Evolutionary conservation across 2,888 invertebrate genomes (phyloP), one percentile per base, ranked within the genome.

Genomic region (Neocrepidodera transversa): DNA sequence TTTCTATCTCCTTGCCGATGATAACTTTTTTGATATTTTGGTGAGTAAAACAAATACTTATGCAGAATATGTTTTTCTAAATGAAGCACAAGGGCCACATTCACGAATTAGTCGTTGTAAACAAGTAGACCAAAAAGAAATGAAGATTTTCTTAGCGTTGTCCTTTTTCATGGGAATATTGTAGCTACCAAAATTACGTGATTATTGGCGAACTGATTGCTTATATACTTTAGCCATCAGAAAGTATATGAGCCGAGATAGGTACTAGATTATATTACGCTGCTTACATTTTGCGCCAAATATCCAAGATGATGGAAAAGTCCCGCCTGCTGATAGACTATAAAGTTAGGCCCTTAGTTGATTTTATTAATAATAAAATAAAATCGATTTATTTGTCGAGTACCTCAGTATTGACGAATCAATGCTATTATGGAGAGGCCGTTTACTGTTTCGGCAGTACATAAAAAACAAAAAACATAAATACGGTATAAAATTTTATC

Each of bases 341-440:
- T 20, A 45, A 45, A 45, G 20, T 45, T 45, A 16, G 45, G 11
- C 45, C 45, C 20, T 45, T 45, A 20, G 13, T 45, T 11, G 26
- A 45, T 13, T 45, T 45, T 45, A 17, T 23, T 45, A 45, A 45
- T 20, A 45, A 45, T 20, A 45, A 45, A 45, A 45, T 45, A 23
- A 8, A 18, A 18, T 10, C 18, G 18, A 23, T 45, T 45, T 45
- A 45, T 45, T 18, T 20, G 13, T 20, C 5, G 18, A 45, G 18
- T 23, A 45, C 18, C 45, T 45, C 7, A n/a, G n/a, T 10, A 18
- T 45, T 23, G 45, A 45, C 11, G 20, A 45, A 45, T 45, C 45
- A 13, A 45, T 45, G n/a, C n/a, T n/a, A n/a, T n/a, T n/a, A 20
- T 23, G 13, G 10, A 11, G 17, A 10, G 45, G 3, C 45, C 14